Evolutionary conservation across 2,888 invertebrate genomes (phyloP).

Genomic region (Orchesella flavescens): DNA sequence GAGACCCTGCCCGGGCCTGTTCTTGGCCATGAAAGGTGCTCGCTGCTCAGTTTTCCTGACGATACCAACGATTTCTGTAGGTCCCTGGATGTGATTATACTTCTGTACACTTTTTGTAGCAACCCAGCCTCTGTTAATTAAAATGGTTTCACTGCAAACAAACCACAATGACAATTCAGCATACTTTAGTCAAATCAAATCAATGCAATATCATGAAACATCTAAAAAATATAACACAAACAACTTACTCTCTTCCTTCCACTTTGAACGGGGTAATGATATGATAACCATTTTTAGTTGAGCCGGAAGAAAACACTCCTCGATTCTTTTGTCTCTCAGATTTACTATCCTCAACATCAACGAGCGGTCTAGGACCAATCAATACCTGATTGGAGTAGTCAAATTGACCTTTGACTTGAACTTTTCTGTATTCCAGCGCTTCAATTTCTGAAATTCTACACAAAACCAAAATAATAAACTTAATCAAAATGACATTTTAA

Average conservation of each 20-base stretch:
- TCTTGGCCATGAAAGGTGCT: slow-evolving; percentile 78
- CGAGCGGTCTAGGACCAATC: slow-evolving; percentile 84
- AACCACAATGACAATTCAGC: too few species aligned
- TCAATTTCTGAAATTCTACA: slow-evolving; percentile 81
- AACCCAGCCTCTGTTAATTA: slow-evolving; percentile 96
- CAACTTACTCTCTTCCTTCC: slow-evolving; percentile 83
- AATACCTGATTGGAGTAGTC: slow-evolving; percentile 88
- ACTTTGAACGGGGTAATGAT: slow-evolving; percentile 92
- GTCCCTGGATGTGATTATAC: slow-evolving; percentile 76
- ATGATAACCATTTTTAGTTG: slow-evolving; percentile 75
- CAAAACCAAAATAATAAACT: too few species aligned
- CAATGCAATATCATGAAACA: not conserved
- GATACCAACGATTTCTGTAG: slow-evolving; percentile 85
- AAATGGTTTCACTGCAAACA: slow-evolving; percentile 81
- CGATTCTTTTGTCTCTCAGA: slow-evolving; percentile 73
- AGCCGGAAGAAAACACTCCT: slow-evolving; percentile 76
- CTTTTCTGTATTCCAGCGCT: slow-evolving; percentile 85
- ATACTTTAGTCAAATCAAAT: too few species aligned
- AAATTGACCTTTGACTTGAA: slow-evolving; percentile 86
- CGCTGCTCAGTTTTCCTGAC: slow-evolving; percentile 86
- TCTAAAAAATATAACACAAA: not conserved
- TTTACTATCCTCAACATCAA: slow-evolving; percentile 75
- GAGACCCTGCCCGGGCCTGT: slow-evolving; percentile 41
- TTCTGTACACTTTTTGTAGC: slow-evolving; percentile 79
- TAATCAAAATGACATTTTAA: slow-evolving; percentile 28